Evolutionary conservation across 2,797 vertebrate genomes (phyloP).

Genomic region (Alectoris magna): DNA sequence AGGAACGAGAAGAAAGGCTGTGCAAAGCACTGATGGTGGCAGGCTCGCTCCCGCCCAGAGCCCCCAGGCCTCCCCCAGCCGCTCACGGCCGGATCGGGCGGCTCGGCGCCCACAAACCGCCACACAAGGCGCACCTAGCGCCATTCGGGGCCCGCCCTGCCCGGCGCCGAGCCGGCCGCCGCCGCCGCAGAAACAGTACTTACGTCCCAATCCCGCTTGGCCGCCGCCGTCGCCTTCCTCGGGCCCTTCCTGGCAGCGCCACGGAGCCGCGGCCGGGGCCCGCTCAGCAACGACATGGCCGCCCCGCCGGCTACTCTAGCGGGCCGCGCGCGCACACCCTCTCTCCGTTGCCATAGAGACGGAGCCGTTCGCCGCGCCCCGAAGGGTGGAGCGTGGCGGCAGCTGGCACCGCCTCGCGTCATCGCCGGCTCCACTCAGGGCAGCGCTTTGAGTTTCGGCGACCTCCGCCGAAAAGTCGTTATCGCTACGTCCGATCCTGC

Average conservation of each 20-base stretch:
- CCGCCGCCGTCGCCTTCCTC: background rate
- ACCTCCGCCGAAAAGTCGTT: too few relatives aligned
- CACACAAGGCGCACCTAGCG: too few relatives aligned
- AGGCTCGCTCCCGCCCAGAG: background rate
- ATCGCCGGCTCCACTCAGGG: background rate
- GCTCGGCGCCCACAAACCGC: background rate
- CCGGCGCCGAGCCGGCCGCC: background rate
- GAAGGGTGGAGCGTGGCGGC: background rate
- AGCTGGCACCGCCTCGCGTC: background rate
- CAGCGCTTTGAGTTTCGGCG: too few relatives aligned
- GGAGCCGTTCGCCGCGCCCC: background rate
- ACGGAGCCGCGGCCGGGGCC: background rate
- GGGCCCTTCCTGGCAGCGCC: background rate
- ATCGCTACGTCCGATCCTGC: background rate
- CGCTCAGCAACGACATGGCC: background rate
- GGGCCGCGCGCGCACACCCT: background rate
- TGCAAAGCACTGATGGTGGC: too few relatives aligned
- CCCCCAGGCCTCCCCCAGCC: background rate
- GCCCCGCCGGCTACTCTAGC: background rate
- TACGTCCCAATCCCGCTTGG: slow-evolving; percentile 60
- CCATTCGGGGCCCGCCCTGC: background rate
- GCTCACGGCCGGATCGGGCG: too few relatives aligned
- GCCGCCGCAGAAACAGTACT: background rate
- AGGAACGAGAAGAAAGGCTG: background rate
- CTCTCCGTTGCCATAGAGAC: background rate